A percentile compares a stretch with the other conserved stretches of the same genome.
Evolutionary conservation across 2,888 invertebrate species (phyloP).

Genomic region (Hemicrepidius hirtus): DNA sequence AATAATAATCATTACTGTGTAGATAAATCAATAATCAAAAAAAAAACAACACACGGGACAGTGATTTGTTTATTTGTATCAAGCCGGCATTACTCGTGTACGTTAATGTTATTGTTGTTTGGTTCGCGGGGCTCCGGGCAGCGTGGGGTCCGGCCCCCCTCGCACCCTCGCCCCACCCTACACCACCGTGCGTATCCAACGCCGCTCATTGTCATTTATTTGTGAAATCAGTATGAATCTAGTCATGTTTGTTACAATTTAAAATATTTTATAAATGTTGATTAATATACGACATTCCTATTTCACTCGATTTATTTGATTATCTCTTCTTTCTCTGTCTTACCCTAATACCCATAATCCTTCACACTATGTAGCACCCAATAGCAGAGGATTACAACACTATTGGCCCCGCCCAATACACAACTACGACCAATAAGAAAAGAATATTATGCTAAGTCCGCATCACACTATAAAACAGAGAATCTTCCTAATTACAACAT

Average conservation of each 20-base stretch:
- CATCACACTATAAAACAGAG: too few species aligned
- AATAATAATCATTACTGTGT: constrained; percentile 72
- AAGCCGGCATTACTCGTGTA: constrained; percentile 67
- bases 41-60: constrained; percentile 64
- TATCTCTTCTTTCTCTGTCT: constrained; percentile 1
- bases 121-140: constrained; percentile 72
- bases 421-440: too few species aligned
- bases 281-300: constrained; percentile 76
- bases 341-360: neutral
- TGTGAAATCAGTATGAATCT: constrained; percentile 74
- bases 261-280: constrained; percentile 76
- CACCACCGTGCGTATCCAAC: constrained; percentile 66
- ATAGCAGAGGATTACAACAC: too few species aligned
- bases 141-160: constrained; percentile 73
- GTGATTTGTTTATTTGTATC: constrained; percentile 67
- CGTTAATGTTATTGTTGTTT: constrained; percentile 71
- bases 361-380: neutral
- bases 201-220: constrained; percentile 72
- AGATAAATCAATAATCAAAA: constrained; percentile 72
- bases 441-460: too few species aligned
- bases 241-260: constrained; percentile 76
- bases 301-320: constrained; percentile 63
- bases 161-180: constrained; percentile 61
- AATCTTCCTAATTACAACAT: too few species aligned
- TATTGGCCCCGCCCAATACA: too few species aligned